Base-by-base conservation (phyloP, 2,888 invertebrate genomes). In the Lucinisca nassula region DNA sequence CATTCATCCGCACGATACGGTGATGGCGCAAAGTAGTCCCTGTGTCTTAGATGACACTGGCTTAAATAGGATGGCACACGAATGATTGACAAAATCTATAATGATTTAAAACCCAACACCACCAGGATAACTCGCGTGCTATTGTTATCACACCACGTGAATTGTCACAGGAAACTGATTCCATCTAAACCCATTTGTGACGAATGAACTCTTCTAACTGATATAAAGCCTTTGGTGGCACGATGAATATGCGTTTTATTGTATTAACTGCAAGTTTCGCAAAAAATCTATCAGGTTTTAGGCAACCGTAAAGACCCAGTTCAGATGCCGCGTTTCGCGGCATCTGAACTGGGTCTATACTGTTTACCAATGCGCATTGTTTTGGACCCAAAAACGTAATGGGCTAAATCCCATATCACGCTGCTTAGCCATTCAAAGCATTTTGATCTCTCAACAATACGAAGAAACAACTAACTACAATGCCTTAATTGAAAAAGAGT, bases 51-150 rank as follows among this genome's bases (percentile, higher is more conserved):
- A 30, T 67, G 67, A 35, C 67, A 67, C 1, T 8, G 17, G 17
- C 4, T 35, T 67, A 21, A 67, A 67, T 67, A 67, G 35, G 67
- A 67, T 67, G 67, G 67, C 67, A 67, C 67, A 67, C 67, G 67
- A 35, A 67, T 67, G 35, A 67, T 30, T 67, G 67, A 67, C 67
- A 67, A 67, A 35, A 67, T 67, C 67, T 67, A 30, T 67, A 67
- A 67, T 67, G 67, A 67, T 30, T 67, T 67, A n/a, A 35, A 61
- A 67, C 67, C 32, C 24, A n/a, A 67, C 35, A 67, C 67, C 67
- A 35, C 67, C 67, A 35, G 17, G 21, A 32, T 35, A 35, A 30
- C 67, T 35, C 17, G 67, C 12, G n/a, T n/a, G 67, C 17, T 67
- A 67, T 67, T 67, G 35, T 67, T 67, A 67, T 67, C 67, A 67